These are phyloP conservation scores for Mesembrinibis cayennensis DNA, from an alignment of 2,113 vertebrate species.

Conservation along the genomic window DNA sequence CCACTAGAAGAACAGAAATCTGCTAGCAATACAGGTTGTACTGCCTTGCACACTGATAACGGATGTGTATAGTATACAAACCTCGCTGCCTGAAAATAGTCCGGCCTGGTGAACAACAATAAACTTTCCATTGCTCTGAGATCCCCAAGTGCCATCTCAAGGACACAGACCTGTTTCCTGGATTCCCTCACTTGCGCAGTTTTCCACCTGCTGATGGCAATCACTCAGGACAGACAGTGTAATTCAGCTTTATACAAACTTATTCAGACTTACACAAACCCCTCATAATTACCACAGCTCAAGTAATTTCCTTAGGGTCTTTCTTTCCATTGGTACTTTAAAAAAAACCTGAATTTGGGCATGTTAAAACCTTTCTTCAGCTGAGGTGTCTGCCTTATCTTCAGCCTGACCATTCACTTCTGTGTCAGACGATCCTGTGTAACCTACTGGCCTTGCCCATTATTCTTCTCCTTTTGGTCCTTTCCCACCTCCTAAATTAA, in stretches of 20 bases:
- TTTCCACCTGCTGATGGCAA: not conserved
- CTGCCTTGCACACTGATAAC: not conserved
- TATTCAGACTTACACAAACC: not conserved
- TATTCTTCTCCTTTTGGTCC: not conserved
- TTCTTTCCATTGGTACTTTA: not conserved
- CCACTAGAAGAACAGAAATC: not conserved
- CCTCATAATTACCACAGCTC: not conserved
- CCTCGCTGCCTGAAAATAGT: not conserved
- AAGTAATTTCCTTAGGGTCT: not conserved
- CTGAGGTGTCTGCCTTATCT: not conserved
- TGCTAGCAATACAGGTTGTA: not conserved
- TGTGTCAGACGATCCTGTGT: fast-evolving
- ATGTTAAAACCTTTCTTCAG: not conserved
- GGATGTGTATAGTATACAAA: not conserved
- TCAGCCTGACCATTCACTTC: not conserved
- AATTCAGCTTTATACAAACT: not conserved
- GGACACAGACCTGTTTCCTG: not conserved
- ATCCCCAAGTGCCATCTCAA: not conserved
- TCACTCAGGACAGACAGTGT: not conserved
- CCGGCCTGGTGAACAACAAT: not conserved
- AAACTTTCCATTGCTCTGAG: not conserved
- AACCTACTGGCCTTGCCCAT: not conserved
- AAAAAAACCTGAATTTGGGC: not conserved
- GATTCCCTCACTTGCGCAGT: not conserved
- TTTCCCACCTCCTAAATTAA: not conserved